These are phyloP conservation scores for pig (Sus scrofa) DNA, from an alignment of 2,113 vertebrate species.

Conservation along the genomic window T2T-Sscrofa CM000818.6:104753001-104753500, in stretches of 20 bases:
- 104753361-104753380: neutral
- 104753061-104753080: neutral
- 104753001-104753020: neutral
- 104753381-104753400: slow-evolving; percentile 7
- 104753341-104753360: slow-evolving; percentile 9
- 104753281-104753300: neutral
- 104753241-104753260: neutral
- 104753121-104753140: neutral
- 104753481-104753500: neutral
- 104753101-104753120: neutral
- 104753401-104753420: slow-evolving; percentile 39
- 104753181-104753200: neutral
- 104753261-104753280: neutral
- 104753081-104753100: neutral
- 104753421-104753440: neutral
- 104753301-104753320: neutral
- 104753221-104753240: neutral
- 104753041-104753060: neutral
- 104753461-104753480: neutral
- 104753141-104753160: fast-evolving
- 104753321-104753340: neutral
- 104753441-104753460: neutral
- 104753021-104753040: neutral
- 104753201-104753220: neutral
- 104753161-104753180: neutral